phyloP scores from a whole-genome alignment of 2,888 invertebrate species.

The Ganaspis brasiliensis region DNA sequence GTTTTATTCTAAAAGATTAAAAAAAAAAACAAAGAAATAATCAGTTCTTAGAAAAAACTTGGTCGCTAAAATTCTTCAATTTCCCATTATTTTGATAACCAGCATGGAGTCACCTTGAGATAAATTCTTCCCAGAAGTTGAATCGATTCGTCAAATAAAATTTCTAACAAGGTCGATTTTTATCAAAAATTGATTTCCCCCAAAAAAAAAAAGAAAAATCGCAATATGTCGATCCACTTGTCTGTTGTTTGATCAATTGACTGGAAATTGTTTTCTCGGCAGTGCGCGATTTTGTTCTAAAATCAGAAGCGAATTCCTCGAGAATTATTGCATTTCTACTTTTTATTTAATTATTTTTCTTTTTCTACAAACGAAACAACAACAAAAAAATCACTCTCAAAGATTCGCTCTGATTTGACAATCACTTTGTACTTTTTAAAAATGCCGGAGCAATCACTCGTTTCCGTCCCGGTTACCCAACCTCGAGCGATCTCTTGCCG shows the following conservation, averaged over 20 bases:
- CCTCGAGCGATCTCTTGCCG: constrained; percentile 52
- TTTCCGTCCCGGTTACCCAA: constrained; percentile 50
- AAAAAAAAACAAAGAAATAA: too few species aligned
- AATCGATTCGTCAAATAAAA: too few species aligned
- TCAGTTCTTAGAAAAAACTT: too few species aligned
- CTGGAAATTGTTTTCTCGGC: not conserved
- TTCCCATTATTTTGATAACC: too few species aligned
- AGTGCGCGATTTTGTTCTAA: not conserved
- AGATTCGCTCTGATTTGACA: constrained; percentile 45
- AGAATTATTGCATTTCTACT: not conserved
- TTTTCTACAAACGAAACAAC: constrained; percentile 1
- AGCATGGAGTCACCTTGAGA: too few species aligned
- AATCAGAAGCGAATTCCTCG: constrained; percentile 7
- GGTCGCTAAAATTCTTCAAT: too few species aligned
- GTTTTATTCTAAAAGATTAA: too few species aligned
- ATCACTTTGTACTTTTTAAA: constrained; percentile 67
- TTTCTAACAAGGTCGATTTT: too few species aligned
- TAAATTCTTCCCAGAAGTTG: too few species aligned
- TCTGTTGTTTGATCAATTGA: not conserved
- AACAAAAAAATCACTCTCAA: too few species aligned
- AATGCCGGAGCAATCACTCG: constrained; percentile 61
- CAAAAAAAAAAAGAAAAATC: not conserved
- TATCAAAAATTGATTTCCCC: too few species aligned
- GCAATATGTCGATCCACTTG: not conserved
- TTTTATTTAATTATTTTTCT: too few species aligned